These are phyloP conservation scores for Poecilia velifera DNA, from an alignment of 2,797 vertebrate genomes.

Conservation along the genomic window DNA sequence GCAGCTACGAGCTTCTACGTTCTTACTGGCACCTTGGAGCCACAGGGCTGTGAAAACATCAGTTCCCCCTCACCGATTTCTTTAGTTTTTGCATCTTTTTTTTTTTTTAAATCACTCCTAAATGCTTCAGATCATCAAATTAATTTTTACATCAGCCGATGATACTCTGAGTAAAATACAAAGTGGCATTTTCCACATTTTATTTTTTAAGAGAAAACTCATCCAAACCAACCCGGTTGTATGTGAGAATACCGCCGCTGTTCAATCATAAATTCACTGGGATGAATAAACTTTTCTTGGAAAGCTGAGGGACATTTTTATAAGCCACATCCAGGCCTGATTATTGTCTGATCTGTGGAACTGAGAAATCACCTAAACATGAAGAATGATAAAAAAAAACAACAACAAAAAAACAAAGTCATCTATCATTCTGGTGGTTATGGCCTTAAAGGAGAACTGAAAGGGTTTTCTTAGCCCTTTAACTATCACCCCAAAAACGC, in stretches of 20 bases:
- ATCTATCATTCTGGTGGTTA: neutral
- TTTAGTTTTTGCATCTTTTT: neutral
- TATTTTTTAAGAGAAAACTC: neutral
- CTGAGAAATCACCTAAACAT: neutral
- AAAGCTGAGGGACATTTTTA: neutral
- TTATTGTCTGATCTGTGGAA: neutral
- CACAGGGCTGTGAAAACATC: neutral
- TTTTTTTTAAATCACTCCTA: neutral
- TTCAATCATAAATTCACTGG: neutral
- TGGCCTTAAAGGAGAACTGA: no score
- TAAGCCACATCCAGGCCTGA: neutral
- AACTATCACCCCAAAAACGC: no score
- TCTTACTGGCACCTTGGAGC: neutral
- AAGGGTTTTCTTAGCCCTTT: no score
- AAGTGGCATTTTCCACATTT: neutral
- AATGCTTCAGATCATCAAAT: neutral
- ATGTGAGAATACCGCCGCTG: neutral
- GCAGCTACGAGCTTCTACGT: slow-evolving; percentile 13
- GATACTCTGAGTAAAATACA: neutral
- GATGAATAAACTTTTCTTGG: neutral
- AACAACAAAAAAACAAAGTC: neutral
- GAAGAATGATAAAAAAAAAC: neutral
- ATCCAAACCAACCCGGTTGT: neutral
- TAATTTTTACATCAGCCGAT: neutral
- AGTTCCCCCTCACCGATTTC: neutral